Base-by-base conservation (phyloP, 1,140 invertebrate genomes). In the Nephotettix cincticeps region DNA sequence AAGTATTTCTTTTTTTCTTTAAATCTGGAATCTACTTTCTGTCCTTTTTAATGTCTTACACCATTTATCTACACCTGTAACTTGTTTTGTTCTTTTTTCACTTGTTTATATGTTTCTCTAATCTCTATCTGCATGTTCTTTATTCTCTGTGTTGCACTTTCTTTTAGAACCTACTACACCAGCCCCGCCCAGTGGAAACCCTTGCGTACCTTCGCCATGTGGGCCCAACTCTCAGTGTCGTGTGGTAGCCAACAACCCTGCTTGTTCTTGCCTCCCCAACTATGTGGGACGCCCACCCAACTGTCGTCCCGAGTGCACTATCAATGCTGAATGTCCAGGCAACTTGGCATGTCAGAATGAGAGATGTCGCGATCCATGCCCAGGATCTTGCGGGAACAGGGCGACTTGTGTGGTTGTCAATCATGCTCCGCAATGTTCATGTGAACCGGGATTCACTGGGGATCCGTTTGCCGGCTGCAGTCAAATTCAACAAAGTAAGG, bases 251-350 rank as follows among this genome's bases (percentile, higher is more conserved):
- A 80, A 82, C 43, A 77, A 78, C 17, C 79, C 84, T n/a, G 80
- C 82, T 3, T 88, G 87, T 69, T 81, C 80, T 63, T 88, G 87
- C 72, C 75, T 79, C 61, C 75, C 80, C n/a, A 84, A 81, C 65
- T 87, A 86, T 72, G 79, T 86, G 25, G 86, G 86, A 43, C 79
- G 79, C 56, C 84, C 86, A 23, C 84, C 84, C n/a, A 82, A 83
- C 70, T 87, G 86, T 74, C 74, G 83, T 75, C 83, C 84, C 45
- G 84, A 84, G 70, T 85, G 84, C 73, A 79, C 78, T 6, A 80
- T 83, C 65, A 82, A 84, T 74, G 79, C 83, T 0, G 84, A 86
- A 71, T 86, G 85, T 75, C 76, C 80, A 2, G 79, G 80, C 6
- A 81, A 83, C 47, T 76, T 77, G 74, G 82, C 84, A 32, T 86